Conservation (phyloP, 1,140 invertebrate genomes). For the Nebria ingens region DNA sequence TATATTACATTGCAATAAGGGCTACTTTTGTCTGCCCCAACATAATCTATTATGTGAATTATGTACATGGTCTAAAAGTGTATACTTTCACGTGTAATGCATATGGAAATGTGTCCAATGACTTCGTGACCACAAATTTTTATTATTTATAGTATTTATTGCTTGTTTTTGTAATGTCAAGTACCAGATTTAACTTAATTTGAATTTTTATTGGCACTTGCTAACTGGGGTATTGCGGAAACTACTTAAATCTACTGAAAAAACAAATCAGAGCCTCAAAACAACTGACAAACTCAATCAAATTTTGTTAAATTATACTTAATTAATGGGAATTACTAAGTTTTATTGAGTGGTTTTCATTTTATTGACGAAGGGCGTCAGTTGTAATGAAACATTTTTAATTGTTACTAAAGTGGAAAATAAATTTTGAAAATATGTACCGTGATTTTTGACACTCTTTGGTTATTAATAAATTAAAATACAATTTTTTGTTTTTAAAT, state of each 20-base stretch:
- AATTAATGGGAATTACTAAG: no score
- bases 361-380: no score
- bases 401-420: no score
- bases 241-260: no score
- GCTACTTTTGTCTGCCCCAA: background rate
- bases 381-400: no score
- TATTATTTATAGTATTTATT: background rate
- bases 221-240: no score
- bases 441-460: slow-evolving; percentile 1
- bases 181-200: background rate
- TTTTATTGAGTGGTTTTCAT: no score
- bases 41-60: background rate
- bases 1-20: slow-evolving; percentile 5
- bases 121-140: background rate
- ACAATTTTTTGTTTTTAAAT: background rate
- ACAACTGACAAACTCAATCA: no score
- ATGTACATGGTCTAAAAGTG: slow-evolving; percentile 7
- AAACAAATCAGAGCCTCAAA: no score
- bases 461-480: slow-evolving; percentile 1
- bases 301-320: no score
- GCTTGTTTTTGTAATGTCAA: background rate
- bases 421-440: no score
- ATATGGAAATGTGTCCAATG: background rate
- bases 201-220: no score
- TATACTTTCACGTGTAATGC: background rate